Base-by-base conservation (phyloP, 2,113 vertebrate genomes). In the Rana temporaria region DNA sequence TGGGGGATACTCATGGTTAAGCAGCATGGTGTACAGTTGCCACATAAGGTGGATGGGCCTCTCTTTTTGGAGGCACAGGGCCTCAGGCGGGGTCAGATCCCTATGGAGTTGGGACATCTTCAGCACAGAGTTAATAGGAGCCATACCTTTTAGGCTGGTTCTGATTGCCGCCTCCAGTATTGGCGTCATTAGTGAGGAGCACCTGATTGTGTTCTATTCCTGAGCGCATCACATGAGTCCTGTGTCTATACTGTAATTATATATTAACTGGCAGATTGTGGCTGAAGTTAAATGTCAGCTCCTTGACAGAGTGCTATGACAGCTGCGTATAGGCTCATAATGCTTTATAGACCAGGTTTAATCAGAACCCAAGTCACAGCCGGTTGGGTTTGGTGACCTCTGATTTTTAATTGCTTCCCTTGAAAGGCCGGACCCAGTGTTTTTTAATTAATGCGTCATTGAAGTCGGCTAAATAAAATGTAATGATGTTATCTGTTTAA, bases 181-280 rank as follows among this genome's bases (percentile, higher is more conserved):
- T 65, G 53, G 24, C 55, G 24, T 12, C 74, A 77, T 24, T 77
- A 38, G 14, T 15, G 20, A 34, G 16, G 9, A 48, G 77, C 52
- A 59, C 77, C 77, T 68, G 77, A 79, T 68, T 20, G 64, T 38
- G n/a, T 56, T 55, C 77, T 79, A 79, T 79, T 79, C 52, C 64
- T 79, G 77, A 79, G 63, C n/a, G 15, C 42, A 55, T 79, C 77
- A 79, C 77, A 48, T 48, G 52, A 57, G 77, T 38, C 38, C 9
- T 22, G 15, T 20, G 6, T 24, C 16, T 52, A 34, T 53, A 34
- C 30, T 65, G 59, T 79, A 55, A 56, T 78, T 79, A 65, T 65
- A 66, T 26, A 17, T 48, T 63, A 53, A 66, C 17, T 19, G 19
- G 11, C 75, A 20, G 24, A 66, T 55, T 48, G 55, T 4, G 63